Base-by-base conservation (phyloP, 2,113 vertebrate genomes). In the Arenaria interpres region DNA sequence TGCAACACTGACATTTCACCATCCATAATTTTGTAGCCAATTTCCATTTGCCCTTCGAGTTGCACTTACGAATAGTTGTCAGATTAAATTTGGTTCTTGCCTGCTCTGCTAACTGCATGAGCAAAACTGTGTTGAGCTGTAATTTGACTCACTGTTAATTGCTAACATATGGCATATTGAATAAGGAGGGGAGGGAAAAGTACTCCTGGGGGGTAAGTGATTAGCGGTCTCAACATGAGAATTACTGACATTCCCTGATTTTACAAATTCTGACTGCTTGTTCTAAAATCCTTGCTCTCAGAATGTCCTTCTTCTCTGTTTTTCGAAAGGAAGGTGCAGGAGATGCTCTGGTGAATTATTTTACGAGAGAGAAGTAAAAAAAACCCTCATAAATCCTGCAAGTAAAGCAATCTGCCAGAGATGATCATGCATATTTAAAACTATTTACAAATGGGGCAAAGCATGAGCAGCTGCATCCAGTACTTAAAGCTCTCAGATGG, bases 341-440 rank as follows among this genome's bases (percentile, higher is more conserved):
- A 96, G n/a, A 85, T 4, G 12, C 7, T 45, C 41, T 3, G 2
- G 71, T 62, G 64, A 93, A 90, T 67, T 83, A 77, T 74, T 90
- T 83, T 51, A 51, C 28, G 85, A 90, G 24, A 71, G 8, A 66
- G 32, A 91, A 96, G 62, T 87, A 2, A 86, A 73, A 88, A 88
- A 89, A 5, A 7, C 25, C 8, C 8, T 46, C n/a, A 50, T 56
- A 84, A 93, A 94, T 96, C 43, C 46, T 93, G 35, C 56, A 86
- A 88, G 83, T 63, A 90, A 90, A 94, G 78, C 82, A 90, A 74
- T 92, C 43, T 93, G 14, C 76, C 76, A 85, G 16, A 88, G 37
- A 94, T 85, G 74, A 90, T 96, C 68, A 95, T 93, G 73, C 87
- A 86, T 85, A 96, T 96, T 96, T 89, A 95, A 96, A 96, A 92